phyloP scores from a whole-genome alignment of 2,888 invertebrate species.

The Polydrusus tereticollis region DNA sequence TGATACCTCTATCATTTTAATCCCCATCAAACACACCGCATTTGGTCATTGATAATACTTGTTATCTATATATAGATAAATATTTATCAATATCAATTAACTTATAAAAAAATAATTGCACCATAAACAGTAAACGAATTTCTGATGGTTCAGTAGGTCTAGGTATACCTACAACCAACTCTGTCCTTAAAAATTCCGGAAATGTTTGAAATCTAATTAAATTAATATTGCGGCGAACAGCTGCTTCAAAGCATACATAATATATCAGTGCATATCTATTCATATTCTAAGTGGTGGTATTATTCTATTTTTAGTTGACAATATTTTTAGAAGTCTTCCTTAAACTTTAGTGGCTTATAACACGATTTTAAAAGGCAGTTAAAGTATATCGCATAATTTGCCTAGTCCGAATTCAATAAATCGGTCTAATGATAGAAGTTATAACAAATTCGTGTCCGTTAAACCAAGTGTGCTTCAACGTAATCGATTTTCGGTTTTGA shows the following conservation, averaged over 20 bases:
- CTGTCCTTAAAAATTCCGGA: background rate
- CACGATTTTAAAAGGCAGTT: slow-evolving; percentile 15
- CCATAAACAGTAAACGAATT: no score
- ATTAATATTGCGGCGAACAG: background rate
- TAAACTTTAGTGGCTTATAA: slow-evolving; percentile 10
- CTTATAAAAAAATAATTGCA: no score
- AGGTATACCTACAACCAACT: no score
- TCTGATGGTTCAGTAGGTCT: no score
- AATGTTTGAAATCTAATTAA: background rate
- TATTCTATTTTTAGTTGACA: slow-evolving; percentile 42
- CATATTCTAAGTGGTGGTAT: slow-evolving; percentile 17
- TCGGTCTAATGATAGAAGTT: background rate
- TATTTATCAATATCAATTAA: no score
- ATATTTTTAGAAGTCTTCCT: slow-evolving; percentile 44
- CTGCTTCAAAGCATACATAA: background rate
- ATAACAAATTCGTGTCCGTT: background rate
- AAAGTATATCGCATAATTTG: background rate
- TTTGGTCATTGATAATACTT: no score
- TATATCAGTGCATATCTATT: background rate
- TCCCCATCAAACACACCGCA: no score
- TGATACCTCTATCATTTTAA: no score
- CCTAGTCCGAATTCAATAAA: background rate
- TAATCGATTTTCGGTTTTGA: slow-evolving; percentile 46
- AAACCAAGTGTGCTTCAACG: background rate
- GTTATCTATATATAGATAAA: no score